A percentile compares a stretch with the other conserved stretches of the same genome.
Evolutionary conservation across 1,140 invertebrate genomes (phyloP).

Genomic region (Sarcophaga bullata): DNA sequence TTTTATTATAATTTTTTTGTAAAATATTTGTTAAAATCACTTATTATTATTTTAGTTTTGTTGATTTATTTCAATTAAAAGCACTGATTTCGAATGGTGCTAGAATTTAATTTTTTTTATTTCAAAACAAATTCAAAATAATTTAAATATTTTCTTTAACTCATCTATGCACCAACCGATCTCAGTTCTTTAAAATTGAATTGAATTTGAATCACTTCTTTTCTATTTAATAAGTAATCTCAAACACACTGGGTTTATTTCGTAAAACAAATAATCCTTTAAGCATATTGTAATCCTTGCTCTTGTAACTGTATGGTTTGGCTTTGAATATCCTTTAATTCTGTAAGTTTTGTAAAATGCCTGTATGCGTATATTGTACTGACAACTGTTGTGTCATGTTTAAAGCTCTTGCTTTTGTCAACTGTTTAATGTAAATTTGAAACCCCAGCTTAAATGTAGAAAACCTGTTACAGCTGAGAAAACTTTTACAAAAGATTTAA

Average conservation of each 20-base stretch:
- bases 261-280: not conserved
- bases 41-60: conserved; percentile 17
- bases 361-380: not conserved
- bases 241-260: conserved; percentile 2
- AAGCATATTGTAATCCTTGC: conserved; percentile 25
- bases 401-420: conserved; percentile 32
- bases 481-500: conserved; percentile 43
- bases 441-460: conserved; percentile 45
- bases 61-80: conserved; percentile 45
- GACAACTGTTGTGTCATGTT: conserved; percentile 23
- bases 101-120: conserved; percentile 43
- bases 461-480: conserved; percentile 48
- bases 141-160: conserved; percentile 28
- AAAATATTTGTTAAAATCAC: not conserved
- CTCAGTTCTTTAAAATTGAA: conserved; percentile 47
- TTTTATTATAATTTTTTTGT: conserved; percentile 9
- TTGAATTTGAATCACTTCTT: not conserved
- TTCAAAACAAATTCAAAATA: not conserved
- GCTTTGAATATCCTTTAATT: not conserved
- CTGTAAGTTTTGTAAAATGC: not conserved
- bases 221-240: not conserved
- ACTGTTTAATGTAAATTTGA: conserved; percentile 41
- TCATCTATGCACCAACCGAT: conserved; percentile 48
- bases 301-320: not conserved
- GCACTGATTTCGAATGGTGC: conserved; percentile 50